phyloP scores from a whole-genome alignment of 2,888 invertebrate genomes.

The Andrena dorsata region DNA sequence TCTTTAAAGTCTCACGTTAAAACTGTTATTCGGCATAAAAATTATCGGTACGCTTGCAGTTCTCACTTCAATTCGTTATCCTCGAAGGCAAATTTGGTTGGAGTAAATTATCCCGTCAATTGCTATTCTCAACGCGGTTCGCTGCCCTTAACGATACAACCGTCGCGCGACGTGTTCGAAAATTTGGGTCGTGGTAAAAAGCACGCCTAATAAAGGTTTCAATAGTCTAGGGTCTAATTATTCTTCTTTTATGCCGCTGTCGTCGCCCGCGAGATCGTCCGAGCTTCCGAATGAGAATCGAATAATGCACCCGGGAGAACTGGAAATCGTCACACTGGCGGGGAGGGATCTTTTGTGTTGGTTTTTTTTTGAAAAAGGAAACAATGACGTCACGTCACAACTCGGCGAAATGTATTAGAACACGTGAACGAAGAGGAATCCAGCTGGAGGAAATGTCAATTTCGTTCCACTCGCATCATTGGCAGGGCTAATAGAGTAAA shows the following conservation, averaged over 20 bases:
- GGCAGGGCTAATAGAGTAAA: constrained; percentile 6
- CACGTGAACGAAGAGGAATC: constrained; percentile 1
- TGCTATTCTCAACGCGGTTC: neutral
- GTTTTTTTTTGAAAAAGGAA: constrained; percentile 15
- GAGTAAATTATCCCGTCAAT: neutral
- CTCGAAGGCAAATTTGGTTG: neutral
- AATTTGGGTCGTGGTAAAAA: constrained; percentile 37
- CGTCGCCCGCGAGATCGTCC: neutral
- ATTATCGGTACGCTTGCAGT: neutral
- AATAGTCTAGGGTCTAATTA: constrained; percentile 52
- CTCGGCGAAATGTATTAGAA: constrained; percentile 11
- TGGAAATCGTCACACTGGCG: constrained; percentile 36
- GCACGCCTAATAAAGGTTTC: constrained; percentile 41
- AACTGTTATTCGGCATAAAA: too few relatives aligned
- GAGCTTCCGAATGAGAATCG: constrained; percentile 24
- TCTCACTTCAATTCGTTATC: neutral
- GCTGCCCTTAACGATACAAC: neutral
- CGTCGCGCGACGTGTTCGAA: neutral
- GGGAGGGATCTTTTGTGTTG: constrained; percentile 26
- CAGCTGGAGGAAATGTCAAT: neutral
- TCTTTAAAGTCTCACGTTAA: too few relatives aligned
- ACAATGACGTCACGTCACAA: neutral
- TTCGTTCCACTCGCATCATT: constrained; percentile 27
- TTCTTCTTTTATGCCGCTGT: constrained; percentile 6
- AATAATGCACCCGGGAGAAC: constrained; percentile 13